Base-by-base conservation (phyloP, 2,888 invertebrate genomes). In the Drepana falcataria region DNA sequence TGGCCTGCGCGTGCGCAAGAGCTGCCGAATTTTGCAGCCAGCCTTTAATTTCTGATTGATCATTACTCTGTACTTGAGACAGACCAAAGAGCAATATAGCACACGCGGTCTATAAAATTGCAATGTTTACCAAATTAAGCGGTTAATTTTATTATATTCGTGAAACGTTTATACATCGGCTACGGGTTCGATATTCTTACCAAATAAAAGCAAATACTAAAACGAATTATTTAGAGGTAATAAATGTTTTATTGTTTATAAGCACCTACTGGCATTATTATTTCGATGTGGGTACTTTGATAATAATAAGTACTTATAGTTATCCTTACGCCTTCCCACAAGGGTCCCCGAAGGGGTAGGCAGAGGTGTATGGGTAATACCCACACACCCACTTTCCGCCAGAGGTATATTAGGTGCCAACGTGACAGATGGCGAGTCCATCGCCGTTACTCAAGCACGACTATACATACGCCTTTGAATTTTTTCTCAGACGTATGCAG, bases 1-100 rank as follows among this genome's bases (percentile, higher is more conserved):
- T 64, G 64, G 68, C 21, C 21, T 21, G 21, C 75, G 73, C 76
- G 71, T 71, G 73, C 70, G 66, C 64, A 53, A 37, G 53, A 61
- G 71, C 77, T 72, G 78, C 79, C 80, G 77, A 80, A 80, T 75
- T 79, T 77, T 66, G 73, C 73, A 52, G 54, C 64, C 53, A 63
- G 60, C 64, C 65, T 66, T 66, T 66, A 69, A 65, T 59, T 61
- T 67, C 64, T 68, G 69, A 71, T 71, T 71, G 64, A 69, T 59
- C 66, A 69, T 66, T 69, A 66, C 49, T 35, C 40, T 51, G 41
- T 1, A 51, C 33, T 40, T 48, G 21, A 21, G 21, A 48, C 7
- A 48, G 21, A 48, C 34, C 35, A 41, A 37, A 6, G 35, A 33
- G 41, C 5, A 47, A 54, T 54, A 47, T 35, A 54, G 49, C 54